These are phyloP conservation scores for Pomatorhinus ruficollis DNA, from an alignment of 2,113 vertebrate genomes.

Conservation along the genomic window DNA sequence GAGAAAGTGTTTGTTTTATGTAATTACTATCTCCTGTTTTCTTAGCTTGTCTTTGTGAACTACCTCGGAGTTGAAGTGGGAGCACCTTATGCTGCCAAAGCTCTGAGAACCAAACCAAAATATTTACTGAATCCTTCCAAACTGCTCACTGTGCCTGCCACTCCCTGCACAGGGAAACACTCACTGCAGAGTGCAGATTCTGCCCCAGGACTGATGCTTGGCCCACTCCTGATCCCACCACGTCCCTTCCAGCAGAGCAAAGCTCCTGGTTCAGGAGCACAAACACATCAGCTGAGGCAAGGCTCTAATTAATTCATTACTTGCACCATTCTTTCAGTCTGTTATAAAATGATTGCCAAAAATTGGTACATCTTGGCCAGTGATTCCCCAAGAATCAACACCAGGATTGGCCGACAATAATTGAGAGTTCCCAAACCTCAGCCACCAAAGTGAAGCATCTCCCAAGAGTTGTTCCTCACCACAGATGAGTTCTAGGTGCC, in stretches of 20 bases:
- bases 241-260: background rate
- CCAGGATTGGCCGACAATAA: background rate
- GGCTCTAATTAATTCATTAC: background rate
- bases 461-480: background rate
- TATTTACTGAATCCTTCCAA: background rate
- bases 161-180: background rate
- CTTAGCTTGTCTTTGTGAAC: background rate
- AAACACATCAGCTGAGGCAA: background rate
- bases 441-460: background rate
- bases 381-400: background rate
- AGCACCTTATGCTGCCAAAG: background rate
- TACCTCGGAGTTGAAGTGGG: background rate
- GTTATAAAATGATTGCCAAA: background rate
- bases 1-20: background rate
- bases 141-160: fast-evolving
- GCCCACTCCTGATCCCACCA: background rate
- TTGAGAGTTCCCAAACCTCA: background rate
- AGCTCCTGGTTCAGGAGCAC: background rate
- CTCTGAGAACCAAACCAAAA: background rate
- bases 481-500: background rate
- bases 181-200: fast-evolving
- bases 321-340: background rate
- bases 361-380: background rate
- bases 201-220: background rate
- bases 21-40: background rate